Evolutionary conservation across 2,888 invertebrate genomes (phyloP).

Genomic region (Drosophila monieri): DNA sequence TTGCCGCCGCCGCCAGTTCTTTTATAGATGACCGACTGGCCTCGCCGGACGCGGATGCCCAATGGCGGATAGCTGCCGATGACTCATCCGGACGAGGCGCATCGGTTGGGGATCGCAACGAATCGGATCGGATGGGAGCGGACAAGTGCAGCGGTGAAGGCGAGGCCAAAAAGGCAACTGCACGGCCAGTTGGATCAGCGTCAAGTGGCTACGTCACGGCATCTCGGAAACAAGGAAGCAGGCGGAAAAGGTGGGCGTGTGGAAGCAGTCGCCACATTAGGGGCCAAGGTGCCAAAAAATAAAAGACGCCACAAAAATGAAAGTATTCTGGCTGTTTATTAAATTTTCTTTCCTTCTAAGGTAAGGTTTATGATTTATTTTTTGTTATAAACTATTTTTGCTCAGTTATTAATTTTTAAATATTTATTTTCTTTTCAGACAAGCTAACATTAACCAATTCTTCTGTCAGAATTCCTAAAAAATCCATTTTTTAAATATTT

Average conservation of each 20-base stretch:
- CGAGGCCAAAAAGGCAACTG: slow-evolving; percentile 31
- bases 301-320: slow-evolving; percentile 10
- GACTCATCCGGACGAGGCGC: slow-evolving; percentile 68
- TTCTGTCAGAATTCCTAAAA: neutral
- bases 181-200: slow-evolving; percentile 40
- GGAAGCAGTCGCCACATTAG: neutral
- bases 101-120: slow-evolving; percentile 40
- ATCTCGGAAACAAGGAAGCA: slow-evolving; percentile 9
- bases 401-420: neutral
- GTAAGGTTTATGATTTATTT: neutral
- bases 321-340: slow-evolving; percentile 14
- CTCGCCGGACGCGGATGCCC: slow-evolving; percentile 60
- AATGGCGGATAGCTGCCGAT: slow-evolving; percentile 57
- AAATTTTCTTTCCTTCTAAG: slow-evolving; percentile 1
- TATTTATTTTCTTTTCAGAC: slow-evolving; percentile 9
- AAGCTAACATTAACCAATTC: neutral
- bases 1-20: slow-evolving; percentile 52
- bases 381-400: neutral
- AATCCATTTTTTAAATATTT: neutral
- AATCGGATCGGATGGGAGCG: slow-evolving; percentile 26
- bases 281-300: slow-evolving; percentile 14
- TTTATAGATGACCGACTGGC: slow-evolving; percentile 59
- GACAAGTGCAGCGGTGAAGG: slow-evolving; percentile 38
- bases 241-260: slow-evolving; percentile 16
- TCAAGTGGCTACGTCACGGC: slow-evolving; percentile 43